Evolutionary conservation across 2,113 vertebrate genomes (phyloP), one percentile per base, ranked within the genome.

Genomic region (Cynoglossus semilaevis): DNA sequence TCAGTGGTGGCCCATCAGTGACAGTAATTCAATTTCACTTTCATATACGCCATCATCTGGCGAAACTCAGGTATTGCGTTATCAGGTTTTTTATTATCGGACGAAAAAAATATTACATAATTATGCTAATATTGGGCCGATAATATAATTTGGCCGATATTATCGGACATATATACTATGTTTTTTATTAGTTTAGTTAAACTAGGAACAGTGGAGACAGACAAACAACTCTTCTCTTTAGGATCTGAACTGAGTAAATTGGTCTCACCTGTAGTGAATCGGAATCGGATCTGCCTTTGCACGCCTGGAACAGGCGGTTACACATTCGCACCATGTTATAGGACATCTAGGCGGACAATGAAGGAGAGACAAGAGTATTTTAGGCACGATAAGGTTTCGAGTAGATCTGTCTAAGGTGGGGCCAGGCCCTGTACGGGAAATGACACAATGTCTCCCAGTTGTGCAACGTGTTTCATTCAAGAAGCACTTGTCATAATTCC

Each of bases 241-340:
- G 7, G 7, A 13, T 5, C 0, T 49, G 19, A 45, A 12, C 29
- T 44, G 15, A 55, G 18, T 17, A 1, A 49, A 58, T 3, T 34
- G 41, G 3, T 55, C 81, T 82, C 81, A 93, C 92, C 89, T 92
- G 74, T 0, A 81, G 63, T 45, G 79, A 67, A 4, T 90, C 72
- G 44, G 78, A 64, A n/a, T 76, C 54, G 6, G 57, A 46, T 12
- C 61, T 76, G 10, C 15, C 64, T 35, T 82, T 79, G 36, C 72
- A 83, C 19, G 80, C 55, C 8, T 63, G 86, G 42, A 76, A 72
- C 7, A 92, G 72, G 3, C 87, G 81, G 63, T 86, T 91, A 62
- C 91, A 92, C 16, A 89, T 78, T 1, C 72, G 87, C 65, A 92
- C 88, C 89, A 91, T 89, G 63, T 91, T 87, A 47, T 75, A 91